Evolutionary conservation across 2,797 vertebrate species (phyloP).

Genomic region (Eulemur coronatus): DNA sequence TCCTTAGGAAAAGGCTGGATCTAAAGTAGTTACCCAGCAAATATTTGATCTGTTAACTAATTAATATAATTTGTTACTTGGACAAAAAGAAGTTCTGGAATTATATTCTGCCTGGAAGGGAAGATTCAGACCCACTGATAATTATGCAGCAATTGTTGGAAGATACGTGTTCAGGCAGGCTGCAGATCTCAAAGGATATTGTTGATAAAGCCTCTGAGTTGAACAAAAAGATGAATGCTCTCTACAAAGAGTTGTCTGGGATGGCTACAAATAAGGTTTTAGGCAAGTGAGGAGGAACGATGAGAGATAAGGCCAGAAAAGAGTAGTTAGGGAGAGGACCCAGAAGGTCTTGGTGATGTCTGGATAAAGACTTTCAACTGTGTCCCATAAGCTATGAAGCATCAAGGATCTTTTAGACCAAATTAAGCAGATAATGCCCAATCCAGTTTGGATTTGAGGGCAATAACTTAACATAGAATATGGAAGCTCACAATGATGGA

Average conservation of each 20-base stretch:
- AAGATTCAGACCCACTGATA: not conserved
- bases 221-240: not conserved
- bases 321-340: not conserved
- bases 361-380: not conserved
- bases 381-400: not conserved
- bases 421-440: not conserved
- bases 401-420: not conserved
- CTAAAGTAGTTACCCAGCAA: not conserved
- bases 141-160: not conserved
- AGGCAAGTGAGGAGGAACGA: not conserved
- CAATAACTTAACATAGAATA: not conserved
- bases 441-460: constrained; percentile 53
- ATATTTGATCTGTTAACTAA: not conserved
- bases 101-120: not conserved
- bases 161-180: not conserved
- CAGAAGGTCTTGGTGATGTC: not conserved
- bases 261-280: not conserved
- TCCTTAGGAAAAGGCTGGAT: not conserved
- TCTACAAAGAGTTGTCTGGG: not conserved
- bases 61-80: not conserved
- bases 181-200: not conserved
- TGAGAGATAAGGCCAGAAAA: not conserved
- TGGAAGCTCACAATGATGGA: not conserved
- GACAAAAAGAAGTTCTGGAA: not conserved
- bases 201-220: not conserved